These are phyloP conservation scores for Amblyjoppa fuscipennis DNA, from an alignment of 2,888 invertebrate genomes.

Conservation along the genomic window DNA sequence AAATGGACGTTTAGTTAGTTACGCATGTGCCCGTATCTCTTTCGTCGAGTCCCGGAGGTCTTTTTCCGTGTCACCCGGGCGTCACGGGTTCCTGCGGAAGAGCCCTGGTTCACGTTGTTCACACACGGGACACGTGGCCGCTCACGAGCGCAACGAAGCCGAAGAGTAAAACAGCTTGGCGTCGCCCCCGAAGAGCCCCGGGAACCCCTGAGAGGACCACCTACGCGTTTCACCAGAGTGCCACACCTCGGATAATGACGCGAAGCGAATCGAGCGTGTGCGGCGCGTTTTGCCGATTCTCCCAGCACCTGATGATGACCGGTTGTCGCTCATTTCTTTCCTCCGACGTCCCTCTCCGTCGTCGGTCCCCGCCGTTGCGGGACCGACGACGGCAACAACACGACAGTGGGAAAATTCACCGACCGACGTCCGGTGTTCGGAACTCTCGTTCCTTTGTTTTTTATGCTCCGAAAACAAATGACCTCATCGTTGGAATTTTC, in stretches of 20 bases:
- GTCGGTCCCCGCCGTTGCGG: constrained; percentile 45
- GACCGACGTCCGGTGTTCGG: neutral
- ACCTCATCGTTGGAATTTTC: too few relatives aligned
- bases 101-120: constrained; percentile 56
- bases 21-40: neutral
- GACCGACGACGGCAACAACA: neutral
- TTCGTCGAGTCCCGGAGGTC: constrained; percentile 23
- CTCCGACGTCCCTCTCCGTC: neutral
- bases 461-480: neutral
- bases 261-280: constrained; percentile 76
- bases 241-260: constrained; percentile 83
- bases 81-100: constrained; percentile 47
- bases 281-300: constrained; percentile 75
- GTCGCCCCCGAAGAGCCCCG: constrained; percentile 49
- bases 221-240: constrained; percentile 75
- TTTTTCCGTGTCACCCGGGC: constrained; percentile 32
- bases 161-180: constrained; percentile 51
- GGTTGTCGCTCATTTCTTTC: constrained; percentile 72
- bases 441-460: neutral
- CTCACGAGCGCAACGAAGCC: constrained; percentile 20
- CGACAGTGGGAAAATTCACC: constrained; percentile 22
- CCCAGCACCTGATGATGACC: constrained; percentile 75
- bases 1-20: constrained; percentile 17
- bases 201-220: constrained; percentile 76
- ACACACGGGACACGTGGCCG: constrained; percentile 46